Evolutionary conservation across 53 echinoderm and acorn worm genomes (phyloP), one percentile per base, ranked within the genome.

Genomic region (Crossaster papposus): DNA sequence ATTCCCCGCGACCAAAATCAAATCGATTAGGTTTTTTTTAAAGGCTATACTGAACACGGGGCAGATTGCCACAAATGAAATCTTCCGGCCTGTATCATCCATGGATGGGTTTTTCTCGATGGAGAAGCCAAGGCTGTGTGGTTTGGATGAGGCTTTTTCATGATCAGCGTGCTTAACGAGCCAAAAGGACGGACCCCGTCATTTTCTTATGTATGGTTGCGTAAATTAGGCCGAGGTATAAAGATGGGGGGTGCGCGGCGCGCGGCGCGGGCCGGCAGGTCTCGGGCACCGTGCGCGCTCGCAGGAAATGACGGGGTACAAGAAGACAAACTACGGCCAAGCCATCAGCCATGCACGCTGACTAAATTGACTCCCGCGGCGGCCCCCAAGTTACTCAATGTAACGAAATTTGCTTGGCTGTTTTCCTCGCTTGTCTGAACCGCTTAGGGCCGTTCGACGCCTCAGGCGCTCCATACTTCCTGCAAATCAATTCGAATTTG

Each of bases 401-500:
- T 87, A 87, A 87, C 87, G 87, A 87, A 87, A 87, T 87, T 87
- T 87, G 87, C 36, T 35, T 24, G 87, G 76, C 87, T 77, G 87
- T 87, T 76, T 77, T 36, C 32, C 77, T 35, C 76, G 76, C 77
- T 30, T 72, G 18, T 26, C 23, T 29, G 75, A 18, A 51, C 51
- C 33, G 54, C 87, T 76, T 30, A 17, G 58, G 87, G 87, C 87
- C 55, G n/a, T 32, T 62, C 51, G 55, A 2, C 34, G 28, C 87
- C 77, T 13, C 87, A 1, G 36, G 87, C 87, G 34, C 63, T 77
- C 35, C 77, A 62, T 51, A 87, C 87, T 77, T 77, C 77, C 87
- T 77, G 30, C 87, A 75, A 87, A 87, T 87, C 87, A 87, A 87
- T 87, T 87, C 87, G 63, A 87, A 87, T 87, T 87, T 87, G 87